These are phyloP conservation scores for Polyodon spathula DNA, from an alignment of 2,113 vertebrate species.

Conservation along the genomic window DNA sequence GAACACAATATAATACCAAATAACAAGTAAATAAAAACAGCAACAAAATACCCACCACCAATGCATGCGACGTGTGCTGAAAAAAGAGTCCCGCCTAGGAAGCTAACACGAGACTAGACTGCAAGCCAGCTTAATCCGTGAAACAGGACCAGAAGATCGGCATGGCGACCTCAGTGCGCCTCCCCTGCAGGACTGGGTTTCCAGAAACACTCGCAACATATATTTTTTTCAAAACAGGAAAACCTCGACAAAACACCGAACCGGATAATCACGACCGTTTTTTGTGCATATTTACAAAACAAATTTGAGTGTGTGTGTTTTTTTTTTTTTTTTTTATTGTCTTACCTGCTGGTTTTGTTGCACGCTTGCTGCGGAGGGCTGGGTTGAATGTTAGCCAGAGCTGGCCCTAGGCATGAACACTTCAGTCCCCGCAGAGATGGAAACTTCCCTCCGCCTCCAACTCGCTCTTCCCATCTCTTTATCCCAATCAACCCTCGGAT, in stretches of 20 bases:
- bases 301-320: background rate
- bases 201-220: constrained; percentile 20
- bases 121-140: constrained; percentile 44
- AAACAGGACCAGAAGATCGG: constrained; percentile 66
- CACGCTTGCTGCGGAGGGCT: constrained; percentile 67
- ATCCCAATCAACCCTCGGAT: constrained; percentile 52
- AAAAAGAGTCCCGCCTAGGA: constrained; percentile 7
- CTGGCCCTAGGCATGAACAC: constrained; percentile 79
- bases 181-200: constrained; percentile 23
- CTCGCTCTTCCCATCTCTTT: constrained; percentile 57
- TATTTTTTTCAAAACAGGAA: constrained; percentile 16
- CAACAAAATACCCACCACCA: too few species aligned
- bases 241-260: constrained; percentile 9
- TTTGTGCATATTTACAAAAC: too few species aligned
- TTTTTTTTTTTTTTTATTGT: too few species aligned
- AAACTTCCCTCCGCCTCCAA: constrained; percentile 87
- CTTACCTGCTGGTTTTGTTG: constrained; percentile 53
- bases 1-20: too few species aligned
- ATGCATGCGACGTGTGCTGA: background rate
- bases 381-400: constrained; percentile 91
- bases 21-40: too few species aligned
- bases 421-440: constrained; percentile 81
- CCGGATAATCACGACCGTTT: background rate
- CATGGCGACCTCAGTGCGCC: constrained; percentile 71
- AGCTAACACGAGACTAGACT: constrained; percentile 41